Conservation (phyloP, 1,140 invertebrate species). For the Semibalanus balanoides region DNA sequence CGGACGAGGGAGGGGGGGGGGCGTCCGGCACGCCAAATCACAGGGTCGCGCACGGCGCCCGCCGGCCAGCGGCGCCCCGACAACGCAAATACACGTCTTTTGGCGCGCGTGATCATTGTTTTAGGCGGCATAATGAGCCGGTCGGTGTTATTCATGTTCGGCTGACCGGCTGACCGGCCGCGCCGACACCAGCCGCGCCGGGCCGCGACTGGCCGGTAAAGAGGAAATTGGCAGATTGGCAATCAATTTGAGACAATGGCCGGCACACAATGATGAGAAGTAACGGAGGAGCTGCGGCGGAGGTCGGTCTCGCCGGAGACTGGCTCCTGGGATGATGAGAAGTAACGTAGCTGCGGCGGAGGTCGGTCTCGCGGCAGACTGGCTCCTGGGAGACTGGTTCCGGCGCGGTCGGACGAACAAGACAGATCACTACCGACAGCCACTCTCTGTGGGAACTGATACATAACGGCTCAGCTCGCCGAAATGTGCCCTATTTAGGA, state of each 20-base stretch:
- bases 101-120: not conserved
- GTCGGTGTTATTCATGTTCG: not conserved
- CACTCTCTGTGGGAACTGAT: not conserved
- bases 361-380: too few species aligned
- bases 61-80: too few species aligned
- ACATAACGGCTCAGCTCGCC: not conserved
- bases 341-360: not conserved
- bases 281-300: too few species aligned
- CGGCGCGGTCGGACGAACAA: not conserved
- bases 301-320: not conserved
- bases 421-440: too few species aligned
- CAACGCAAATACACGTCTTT: not conserved
- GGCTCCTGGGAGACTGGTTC: not conserved
- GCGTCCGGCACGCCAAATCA: not conserved
- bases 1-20: too few species aligned
- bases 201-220: not conserved
- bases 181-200: too few species aligned
- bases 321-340: too few species aligned
- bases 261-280: not conserved
- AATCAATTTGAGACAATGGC: conserved; percentile 2
- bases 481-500: not conserved
- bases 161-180: too few species aligned
- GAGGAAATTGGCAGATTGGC: not conserved
- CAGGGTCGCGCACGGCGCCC: not conserved
- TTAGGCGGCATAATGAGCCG: not conserved